Percentiles rank a stretch among this genome's conserved stretches.
Conservation (phyloP, 2,888 invertebrate genomes). For the Alloscopus bannaensis region DNA sequence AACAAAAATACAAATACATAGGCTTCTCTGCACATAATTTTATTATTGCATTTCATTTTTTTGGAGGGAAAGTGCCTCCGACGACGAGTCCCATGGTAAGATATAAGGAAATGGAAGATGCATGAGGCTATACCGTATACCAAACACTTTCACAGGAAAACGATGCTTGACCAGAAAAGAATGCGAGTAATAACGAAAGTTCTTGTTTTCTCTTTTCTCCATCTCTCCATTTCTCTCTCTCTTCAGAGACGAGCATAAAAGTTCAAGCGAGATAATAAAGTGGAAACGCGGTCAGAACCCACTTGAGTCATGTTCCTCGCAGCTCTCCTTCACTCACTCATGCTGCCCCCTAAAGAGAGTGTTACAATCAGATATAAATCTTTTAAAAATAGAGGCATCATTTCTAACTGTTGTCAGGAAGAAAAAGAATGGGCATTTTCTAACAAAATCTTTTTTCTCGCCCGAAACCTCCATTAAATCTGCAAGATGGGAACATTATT, state of each 20-base stretch:
- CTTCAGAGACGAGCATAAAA: slow-evolving; percentile 37
- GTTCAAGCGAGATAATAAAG: slow-evolving; percentile 61
- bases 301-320: slow-evolving; percentile 61
- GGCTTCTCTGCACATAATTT: slow-evolving; percentile 5
- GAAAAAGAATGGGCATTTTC: slow-evolving; percentile 18
- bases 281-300: slow-evolving; percentile 59
- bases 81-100: slow-evolving; percentile 41
- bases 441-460: slow-evolving; percentile 49
- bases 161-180: slow-evolving; percentile 60
- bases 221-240: slow-evolving; percentile 15
- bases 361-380: slow-evolving; percentile 43
- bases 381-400: slow-evolving; percentile 53
- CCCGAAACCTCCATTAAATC: slow-evolving; percentile 25
- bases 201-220: slow-evolving; percentile 3
- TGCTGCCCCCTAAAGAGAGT: slow-evolving; percentile 29
- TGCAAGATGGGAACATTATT: neutral
- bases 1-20: slow-evolving; percentile 27
- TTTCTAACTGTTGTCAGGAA: slow-evolving; percentile 36
- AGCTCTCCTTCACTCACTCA: slow-evolving; percentile 25
- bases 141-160: slow-evolving; percentile 34
- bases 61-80: slow-evolving; percentile 39
- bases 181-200: slow-evolving; percentile 57
- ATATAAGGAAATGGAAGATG: slow-evolving; percentile 14
- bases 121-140: slow-evolving; percentile 22
- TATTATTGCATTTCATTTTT: slow-evolving; percentile 57